Evolutionary conservation across 2,888 invertebrate genomes (phyloP), one percentile per base, ranked within the genome.

Genomic region (Dexiosoma caninum): DNA sequence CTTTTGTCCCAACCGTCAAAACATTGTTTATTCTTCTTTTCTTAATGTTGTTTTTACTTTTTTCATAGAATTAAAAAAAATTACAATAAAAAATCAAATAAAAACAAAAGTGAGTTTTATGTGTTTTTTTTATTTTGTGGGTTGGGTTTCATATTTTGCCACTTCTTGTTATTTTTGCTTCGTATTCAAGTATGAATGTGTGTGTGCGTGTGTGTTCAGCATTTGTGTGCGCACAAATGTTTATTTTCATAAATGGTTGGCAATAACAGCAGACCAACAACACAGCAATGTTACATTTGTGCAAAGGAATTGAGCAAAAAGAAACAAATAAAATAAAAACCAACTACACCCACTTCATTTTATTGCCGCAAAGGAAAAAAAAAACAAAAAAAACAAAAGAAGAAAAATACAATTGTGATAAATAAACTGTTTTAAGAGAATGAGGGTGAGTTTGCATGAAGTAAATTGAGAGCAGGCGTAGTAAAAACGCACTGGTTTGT

Each of bases 291-390:
- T 64, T 44, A 72, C 71, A 72, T 30, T 72, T 60, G 19, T 23
- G 23, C 27, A 49, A 30, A 19, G 5, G 21, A 40, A 60, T 27
- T n/a, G n/a, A n/a, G n/a, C n/a, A 27, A 51, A 30, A 35, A 21
- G 19, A n/a, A n/a, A n/a, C n/a, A n/a, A n/a, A n/a, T n/a, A n/a
- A n/a, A n/a, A 30, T 23, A 59, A 57, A 40, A 60, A 53, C 51
- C 42, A 77, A 72, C 81, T 81, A 81, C 81, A 77, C 81, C 81
- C 81, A 81, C 81, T 81, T 77, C 69, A 81, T 81, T 81, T 81
- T n/a, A n/a, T 77, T 74, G 81, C 69, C 69, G 27, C 67, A 79
- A 79, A 40, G 44, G 32, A 42, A 62, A 69, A 70, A 66, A 55
- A 75, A 51, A n/a, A n/a, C n/a, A n/a, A n/a, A n/a, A n/a, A n/a